Evolutionary conservation across 2,888 invertebrate species (phyloP).

Genomic region (Ecliptopera silaceata): DNA sequence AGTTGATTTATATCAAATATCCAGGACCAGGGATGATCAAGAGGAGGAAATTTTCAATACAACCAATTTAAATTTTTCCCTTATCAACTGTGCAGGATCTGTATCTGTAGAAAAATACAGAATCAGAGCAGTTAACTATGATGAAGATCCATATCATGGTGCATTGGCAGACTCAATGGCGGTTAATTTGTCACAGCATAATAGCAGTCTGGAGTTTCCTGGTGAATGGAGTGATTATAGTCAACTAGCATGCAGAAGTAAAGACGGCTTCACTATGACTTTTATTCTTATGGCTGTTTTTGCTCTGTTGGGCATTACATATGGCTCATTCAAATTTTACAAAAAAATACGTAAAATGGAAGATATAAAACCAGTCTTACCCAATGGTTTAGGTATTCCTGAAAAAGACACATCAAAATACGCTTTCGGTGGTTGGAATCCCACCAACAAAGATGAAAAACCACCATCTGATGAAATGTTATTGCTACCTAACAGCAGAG

Average conservation of each 20-base stretch:
- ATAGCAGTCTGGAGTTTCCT: slow-evolving; percentile 45
- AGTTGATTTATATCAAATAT: slow-evolving; percentile 83
- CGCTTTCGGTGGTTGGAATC: slow-evolving; percentile 67
- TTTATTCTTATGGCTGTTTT: slow-evolving; percentile 63
- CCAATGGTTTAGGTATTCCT: slow-evolving; percentile 83
- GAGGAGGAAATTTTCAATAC: slow-evolving; percentile 53
- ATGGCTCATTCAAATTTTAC: slow-evolving; percentile 79
- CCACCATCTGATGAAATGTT: slow-evolving; percentile 75
- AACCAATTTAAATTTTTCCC: slow-evolving; percentile 42
- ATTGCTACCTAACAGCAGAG: slow-evolving; percentile 67
- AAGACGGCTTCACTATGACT: slow-evolving; percentile 59
- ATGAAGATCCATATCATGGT: slow-evolving; percentile 63
- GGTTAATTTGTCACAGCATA: slow-evolving; percentile 46
- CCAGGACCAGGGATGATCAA: slow-evolving; percentile 61
- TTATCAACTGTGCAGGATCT: slow-evolving; percentile 63
- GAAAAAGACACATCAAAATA: slow-evolving; percentile 74
- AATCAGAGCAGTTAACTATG: slow-evolving; percentile 71
- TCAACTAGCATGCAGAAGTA: slow-evolving; percentile 59
- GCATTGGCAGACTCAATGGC: slow-evolving; percentile 49
- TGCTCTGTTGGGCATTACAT: slow-evolving; percentile 56
- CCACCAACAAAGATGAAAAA: slow-evolving; percentile 71
- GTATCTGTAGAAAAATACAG: slow-evolving; percentile 62
- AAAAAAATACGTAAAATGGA: slow-evolving; percentile 85
- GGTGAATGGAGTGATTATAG: slow-evolving; percentile 71
- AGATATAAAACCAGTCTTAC: slow-evolving; percentile 86